Evolutionary conservation across 2,888 invertebrate genomes (phyloP), one percentile per base, ranked within the genome.

Genomic region (Sialis fuliginosa): DNA sequence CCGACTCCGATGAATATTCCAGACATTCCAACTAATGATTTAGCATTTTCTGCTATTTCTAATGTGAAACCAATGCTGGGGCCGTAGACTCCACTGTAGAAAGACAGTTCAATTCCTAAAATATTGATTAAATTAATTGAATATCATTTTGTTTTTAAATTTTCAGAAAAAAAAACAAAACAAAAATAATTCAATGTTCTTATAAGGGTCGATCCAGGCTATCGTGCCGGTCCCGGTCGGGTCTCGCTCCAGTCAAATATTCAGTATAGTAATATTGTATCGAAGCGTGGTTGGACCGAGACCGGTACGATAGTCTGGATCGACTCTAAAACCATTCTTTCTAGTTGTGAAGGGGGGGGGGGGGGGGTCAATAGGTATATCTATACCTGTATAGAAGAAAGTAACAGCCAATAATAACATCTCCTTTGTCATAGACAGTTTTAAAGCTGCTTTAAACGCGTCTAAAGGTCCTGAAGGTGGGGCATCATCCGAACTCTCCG

Each of bases 51-150:
- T 0, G 85, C 84, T 60, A 95, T 80, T 6, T 72, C 66, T 44
- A 72, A 61, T 0, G 92, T 96, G 61, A 89, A 89, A 0, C 93
- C 91, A 52, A 98, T 81, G 54, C 88, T 82, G 0, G 92, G 76
- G 33, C 95, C 88, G 68, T 96, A 98, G 1, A 98, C 93, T 0
- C 93, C 93, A 58, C 92, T 92, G 70, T 87, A 95, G 72, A 97
- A 97, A 0, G 93, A 92, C 40, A 93, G 64, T 60, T 90, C 92
- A 48, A 96, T 67, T 30, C 97, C 92, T 88, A 62, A 48, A 40
- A 34, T 40, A 45, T 8, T 22, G 37, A 48, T 42, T 47, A 6
- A 39, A 6, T 9, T 10, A 42, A 33, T 12, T 22, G 13, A 9
- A 47, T 6, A n/a, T 13, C 3, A 5, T 22, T 7, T 12, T 33